Base-by-base conservation (phyloP, 2,888 invertebrate genomes). In the Tipula lateralis region DNA sequence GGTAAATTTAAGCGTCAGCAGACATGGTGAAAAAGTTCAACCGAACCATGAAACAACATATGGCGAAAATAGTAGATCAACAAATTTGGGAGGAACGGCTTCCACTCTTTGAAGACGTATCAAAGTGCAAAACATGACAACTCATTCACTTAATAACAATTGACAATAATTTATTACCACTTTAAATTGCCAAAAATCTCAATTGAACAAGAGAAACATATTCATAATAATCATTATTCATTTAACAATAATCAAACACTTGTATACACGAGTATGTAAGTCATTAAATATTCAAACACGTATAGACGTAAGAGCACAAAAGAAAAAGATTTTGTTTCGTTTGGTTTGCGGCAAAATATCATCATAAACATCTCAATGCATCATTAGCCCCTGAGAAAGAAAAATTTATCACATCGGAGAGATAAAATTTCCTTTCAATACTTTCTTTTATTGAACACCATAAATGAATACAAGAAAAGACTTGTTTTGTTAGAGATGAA, bases 301-400 rank as follows among this genome's bases (percentile, higher is more conserved):
- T 5, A 50, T 6, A 66, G n/a, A n/a, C 12, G 66, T 2, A 9
- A 3, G 3, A 2, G 2, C 12, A 24, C 24, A 66, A 66, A 66
- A 66, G n/a, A 24, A 66, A 19, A n/a, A n/a, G 19, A 19, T 7
- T 66, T 66, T 24, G 24, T 24, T 12, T 66, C 24, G 24, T 66
- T 24, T 66, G 66, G 66, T 12, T 24, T 66, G 66, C 66, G 66
- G 66, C 66, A 66, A 19, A 66, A 66, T 66, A 66, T 66, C 24
- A 66, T 66, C 66, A 24, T 66, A 66, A 66, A 66, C 66, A 66
- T 66, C 66, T 66, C 66, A 66, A 66, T 66, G 66, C 24, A 66
- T 66, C 66, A 66, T 66, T 66, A 66, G 66, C 24, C 66, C 66
- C 24, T 44, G 16, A 44, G 66, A 66, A 12, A 66, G 66, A 66